Base-by-base conservation (phyloP, 1,140 invertebrate genomes). In the Aphelinus certus region DNA sequence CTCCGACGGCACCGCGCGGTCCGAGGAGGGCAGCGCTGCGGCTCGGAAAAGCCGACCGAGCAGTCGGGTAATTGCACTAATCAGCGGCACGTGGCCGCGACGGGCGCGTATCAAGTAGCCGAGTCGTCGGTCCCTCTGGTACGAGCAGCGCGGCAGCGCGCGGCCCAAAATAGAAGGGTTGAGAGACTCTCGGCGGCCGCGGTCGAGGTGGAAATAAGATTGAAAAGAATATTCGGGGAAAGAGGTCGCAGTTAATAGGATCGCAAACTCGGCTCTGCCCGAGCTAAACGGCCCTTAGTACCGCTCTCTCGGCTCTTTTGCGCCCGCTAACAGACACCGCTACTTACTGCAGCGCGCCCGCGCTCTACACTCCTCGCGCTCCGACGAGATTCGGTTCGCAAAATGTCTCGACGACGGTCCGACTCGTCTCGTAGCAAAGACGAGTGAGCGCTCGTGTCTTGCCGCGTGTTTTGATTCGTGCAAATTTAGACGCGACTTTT, bases 61-160 rank as follows among this genome's bases (percentile, higher is more conserved):
- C 26, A 26, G 26, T 74, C 79, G 76, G 78, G 82, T 86, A 87
- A 87, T 86, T 86, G 86, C 82, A 83, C 81, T 87, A 87, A 87
- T 86, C 84, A 84, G 81, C 79, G 83, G 82, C 86, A 87, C 85
- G 85, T 86, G 86, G 83, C 84, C 55, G 3, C 26, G 26, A 26
- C 26, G 26, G 26, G 26, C 26, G 26, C 26, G 26, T 26, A 26
- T 26, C 26, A 26, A 26, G 26, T 26, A 26, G 26, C 26, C 26
- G 26, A 26, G 26, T 26, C 26, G 26, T 26, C 26, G 26, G 26
- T 26, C 26, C 26, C 26, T 53, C 4, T 6, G 51, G 51, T 6
- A 9, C 51, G 51, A 53, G 51, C 51, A 9, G 48, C 56, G 73
- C 51, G 69, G 47, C 66, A 42, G 65, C 66, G 51, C 70, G 78